Evolutionary conservation across 2,113 vertebrate species (phyloP), one percentile per base, ranked within the genome.

Genomic region (Tretioscincus oriximinensis): DNA sequence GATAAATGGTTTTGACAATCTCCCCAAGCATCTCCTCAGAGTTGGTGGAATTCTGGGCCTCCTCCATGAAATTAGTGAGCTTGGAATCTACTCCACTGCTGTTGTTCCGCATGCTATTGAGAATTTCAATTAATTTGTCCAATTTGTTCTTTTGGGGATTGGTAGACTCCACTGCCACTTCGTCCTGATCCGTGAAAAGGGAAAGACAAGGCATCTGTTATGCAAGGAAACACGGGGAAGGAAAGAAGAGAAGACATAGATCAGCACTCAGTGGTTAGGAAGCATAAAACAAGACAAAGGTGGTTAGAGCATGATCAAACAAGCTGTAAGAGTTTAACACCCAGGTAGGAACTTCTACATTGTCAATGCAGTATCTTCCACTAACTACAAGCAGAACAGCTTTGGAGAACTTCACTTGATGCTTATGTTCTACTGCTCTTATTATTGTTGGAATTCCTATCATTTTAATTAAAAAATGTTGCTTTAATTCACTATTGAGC

Each of bases 81-180:
- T 98, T 97, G 87, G 93, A 87, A 41, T 99, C 98, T 90, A 98
- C 98, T 0, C 97, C 97, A 0, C 96, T 97, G 94, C 97, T 97
- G 94, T 99, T 99, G 91, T 97, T 99, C 65, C 97, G 93, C 98
- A 99, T 98, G 94, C 96, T 98, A 95, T 97, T 99, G 84, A 99
- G 96, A 49, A 99, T 97, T 86, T 98, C 97, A 68, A 97, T 95
- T 86, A 99, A 76, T 86, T 97, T 97, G 95, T 99, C 97, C 97
- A 99, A 97, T 93, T 95, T 97, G 94, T 92, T 97, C 88, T 90
- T 97, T 94, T 96, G 96, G 0, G 96, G 95, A 9, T 92, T 87
- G 2, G 94, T 89, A 1, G 92, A 88, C 90, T 95, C 95, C 86
- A 96, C 92, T 0, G 91, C 90, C 21, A 96, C 94, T 87, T 98